These are phyloP conservation scores for Metopolophium dirhodum DNA, from an alignment of 1,140 invertebrate genomes.

Conservation along the genomic window DNA sequence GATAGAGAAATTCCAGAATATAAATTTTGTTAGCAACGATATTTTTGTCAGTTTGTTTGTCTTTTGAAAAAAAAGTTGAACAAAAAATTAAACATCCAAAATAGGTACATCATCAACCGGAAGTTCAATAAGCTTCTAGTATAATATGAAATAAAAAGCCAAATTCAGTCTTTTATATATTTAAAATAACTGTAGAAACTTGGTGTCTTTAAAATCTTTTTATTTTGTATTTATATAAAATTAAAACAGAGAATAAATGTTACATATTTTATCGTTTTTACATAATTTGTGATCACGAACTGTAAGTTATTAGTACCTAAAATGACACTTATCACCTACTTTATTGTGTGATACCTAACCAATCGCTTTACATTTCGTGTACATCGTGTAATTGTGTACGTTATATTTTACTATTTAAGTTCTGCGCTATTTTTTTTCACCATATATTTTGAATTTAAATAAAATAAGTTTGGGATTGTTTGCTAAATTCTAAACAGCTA, in stretches of 20 bases:
- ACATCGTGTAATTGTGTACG: no score
- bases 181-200: conserved; percentile 1
- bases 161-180: not conserved
- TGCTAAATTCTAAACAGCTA: not conserved
- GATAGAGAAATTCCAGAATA: not conserved
- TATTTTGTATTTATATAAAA: not conserved
- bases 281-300: not conserved
- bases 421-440: not conserved
- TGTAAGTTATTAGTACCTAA: not conserved
- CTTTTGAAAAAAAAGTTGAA: not conserved
- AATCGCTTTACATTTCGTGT: not conserved
- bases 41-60: not conserved
- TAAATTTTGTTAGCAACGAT: conserved; percentile 12
- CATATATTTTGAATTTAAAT: not conserved
- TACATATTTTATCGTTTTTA: not conserved
- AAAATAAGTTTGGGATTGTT: not conserved
- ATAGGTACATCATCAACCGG: conserved; percentile 3
- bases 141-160: not conserved
- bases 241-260: not conserved
- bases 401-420: not conserved
- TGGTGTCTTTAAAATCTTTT: not conserved
- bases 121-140: not conserved
- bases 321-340: not conserved
- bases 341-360: not conserved
- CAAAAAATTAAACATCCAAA: conserved; percentile 21